Evolutionary conservation across 2,113 vertebrate species (phyloP).

Genomic region (Coracopsis vasa): DNA sequence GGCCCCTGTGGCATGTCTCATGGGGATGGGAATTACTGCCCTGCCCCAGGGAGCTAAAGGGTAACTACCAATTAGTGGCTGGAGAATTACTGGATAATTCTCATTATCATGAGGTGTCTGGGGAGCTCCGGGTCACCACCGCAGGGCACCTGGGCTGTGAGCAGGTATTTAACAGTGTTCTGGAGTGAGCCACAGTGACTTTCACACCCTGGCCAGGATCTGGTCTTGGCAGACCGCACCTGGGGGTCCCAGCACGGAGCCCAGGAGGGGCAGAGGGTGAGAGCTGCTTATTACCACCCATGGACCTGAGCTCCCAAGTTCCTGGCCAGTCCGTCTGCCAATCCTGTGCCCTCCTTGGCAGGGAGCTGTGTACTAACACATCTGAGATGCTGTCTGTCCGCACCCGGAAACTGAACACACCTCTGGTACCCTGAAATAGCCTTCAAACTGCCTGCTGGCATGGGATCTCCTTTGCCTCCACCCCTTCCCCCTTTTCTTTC

Average conservation of each 20-base stretch:
- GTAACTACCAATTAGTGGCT: not conserved
- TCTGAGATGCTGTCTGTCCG: not conserved
- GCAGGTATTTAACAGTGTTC: not conserved
- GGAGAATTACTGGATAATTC: not conserved
- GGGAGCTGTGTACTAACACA: not conserved
- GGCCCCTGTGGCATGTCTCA: not conserved
- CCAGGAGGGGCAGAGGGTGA: rapidly evolving
- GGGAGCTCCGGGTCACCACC: not conserved
- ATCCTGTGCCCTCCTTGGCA: not conserved
- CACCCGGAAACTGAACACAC: not conserved
- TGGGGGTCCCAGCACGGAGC: rapidly evolving
- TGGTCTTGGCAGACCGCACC: not conserved
- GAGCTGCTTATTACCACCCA: not conserved
- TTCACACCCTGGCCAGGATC: not conserved
- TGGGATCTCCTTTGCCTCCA: not conserved
- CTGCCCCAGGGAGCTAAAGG: not conserved
- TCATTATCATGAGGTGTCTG: not conserved
- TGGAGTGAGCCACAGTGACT: not conserved
- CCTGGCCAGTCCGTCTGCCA: not conserved
- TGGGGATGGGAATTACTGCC: not conserved
- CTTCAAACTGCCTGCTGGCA: not conserved
- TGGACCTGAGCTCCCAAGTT: not conserved
- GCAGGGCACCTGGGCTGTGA: not conserved
- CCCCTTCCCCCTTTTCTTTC: not conserved
- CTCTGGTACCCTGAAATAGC: not conserved